Evolutionary conservation across 92 coral and sea anemone genomes (phyloP), one percentile per base, ranked within the genome.

Genomic region (Siderastrea radians): DNA sequence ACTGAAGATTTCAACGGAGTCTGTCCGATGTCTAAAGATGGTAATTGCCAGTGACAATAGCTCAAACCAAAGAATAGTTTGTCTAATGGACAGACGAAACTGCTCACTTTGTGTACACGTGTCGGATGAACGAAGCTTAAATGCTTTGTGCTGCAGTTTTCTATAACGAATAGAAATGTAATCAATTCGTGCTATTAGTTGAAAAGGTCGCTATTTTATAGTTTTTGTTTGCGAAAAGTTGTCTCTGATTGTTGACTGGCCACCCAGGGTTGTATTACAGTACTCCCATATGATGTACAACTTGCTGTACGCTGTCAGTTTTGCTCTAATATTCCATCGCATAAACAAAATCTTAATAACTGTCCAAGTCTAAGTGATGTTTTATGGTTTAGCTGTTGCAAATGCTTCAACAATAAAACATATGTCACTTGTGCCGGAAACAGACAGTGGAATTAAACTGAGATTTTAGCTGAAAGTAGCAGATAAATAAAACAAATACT

Each of bases 141-240:
- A 19, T 17, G 9, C 69, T 79, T 62, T 64, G 71, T 63, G 48
- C n/a, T 26, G 19, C 68, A 38, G 54, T 77, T 77, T 46, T 77
- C 14, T 10, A 26, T 19, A 19, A 14, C 64, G 61, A 79, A 79
- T 63, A 49, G 49, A 10, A 44, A n/a, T 14, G 72, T n/a, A 49
- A 63, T 79, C 61, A 62, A 63, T 49, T 62, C 45, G 19, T 9
- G 58, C 26, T 51, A 9, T 59, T 2, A 19, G 19, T 8, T 48
- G 46, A 9, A 79, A 62, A 44, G 9, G 57, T 26, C 45, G 61
- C 10, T 43, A 1, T 47, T 3, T 43, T n/a, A 53, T 5, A 3
- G 43, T 52, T 47, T 45, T 47, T 38, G 73, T 65, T 64, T 66
- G 2, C 7, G 26, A 62, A 2, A 17, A 65, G 52, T 66, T 49